Evolutionary conservation across 2,797 vertebrate species (phyloP), one percentile per base, ranked within the genome.

Genomic region (Setipinna tenuifilis): DNA sequence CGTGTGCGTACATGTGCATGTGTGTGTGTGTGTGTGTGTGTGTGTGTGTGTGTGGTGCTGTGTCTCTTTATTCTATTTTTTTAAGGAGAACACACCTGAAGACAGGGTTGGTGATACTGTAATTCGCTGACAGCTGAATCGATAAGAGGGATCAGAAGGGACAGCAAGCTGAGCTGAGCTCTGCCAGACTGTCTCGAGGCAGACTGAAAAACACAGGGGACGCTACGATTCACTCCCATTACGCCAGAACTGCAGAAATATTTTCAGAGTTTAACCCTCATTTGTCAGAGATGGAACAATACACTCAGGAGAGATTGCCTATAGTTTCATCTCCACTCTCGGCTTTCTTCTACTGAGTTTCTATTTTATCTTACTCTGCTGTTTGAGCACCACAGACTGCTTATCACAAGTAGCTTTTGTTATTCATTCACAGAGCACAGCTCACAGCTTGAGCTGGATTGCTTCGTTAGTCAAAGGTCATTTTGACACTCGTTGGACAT

Each of bases 111-210:
- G 71, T 78, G 71, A 78, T 78, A 78, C 71, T 90, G 89, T 86
- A 88, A 88, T 89, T 90, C 83, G 88, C 83, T 90, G 89, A 87
- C 87, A 87, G 87, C 35, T 54, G 83, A 87, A 90, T 91, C 89
- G 88, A 91, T 91, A 87, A 80, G 71, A 35, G 83, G 87, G 82
- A 88, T 90, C 85, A 84, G 85, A 88, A 23, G 87, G 87, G 88
- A 86, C 61, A 57, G 62, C 58, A 28, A 86, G 31, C 61, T 82
- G 59, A 85, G 31, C 61, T 82, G 59, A 85, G 19, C 71, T 78
- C 35, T 78, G 35, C 31, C 71, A 44, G 71, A 14, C 48, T 28
- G 71, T 82, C 83, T 82, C 50, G 82, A 87, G 83, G 87, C 86
- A 84, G 85, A 57, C 83, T 82, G 84, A 59, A 78, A 83, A 82